A percentile compares a stretch with the other conserved stretches of the same genome.
phyloP scores from a whole-genome alignment of 1,140 invertebrate species.

The Gerris buenoi region DNA sequence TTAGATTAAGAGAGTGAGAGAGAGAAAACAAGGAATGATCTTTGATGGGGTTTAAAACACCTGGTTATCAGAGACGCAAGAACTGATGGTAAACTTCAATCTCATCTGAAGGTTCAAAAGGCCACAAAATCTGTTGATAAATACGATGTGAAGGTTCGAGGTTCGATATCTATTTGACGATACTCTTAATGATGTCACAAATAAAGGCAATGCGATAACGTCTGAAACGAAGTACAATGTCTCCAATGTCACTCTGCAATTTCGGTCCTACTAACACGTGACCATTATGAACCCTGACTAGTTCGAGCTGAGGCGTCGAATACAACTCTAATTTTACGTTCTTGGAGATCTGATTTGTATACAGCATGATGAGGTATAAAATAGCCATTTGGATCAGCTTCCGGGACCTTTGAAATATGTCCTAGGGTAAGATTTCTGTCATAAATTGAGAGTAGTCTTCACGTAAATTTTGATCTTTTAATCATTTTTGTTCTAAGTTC shows the following conservation, averaged over 20 bases:
- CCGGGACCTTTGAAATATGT: background rate
- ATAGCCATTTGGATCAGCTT: background rate
- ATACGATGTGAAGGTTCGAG: background rate
- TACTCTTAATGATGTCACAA: background rate
- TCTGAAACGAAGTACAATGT: background rate
- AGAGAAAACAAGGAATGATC: too few species aligned
- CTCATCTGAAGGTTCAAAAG: background rate
- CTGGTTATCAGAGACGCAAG: too few species aligned
- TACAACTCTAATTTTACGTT: background rate
- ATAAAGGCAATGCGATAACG: background rate
- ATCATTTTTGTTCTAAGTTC: background rate
- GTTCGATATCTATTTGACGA: background rate
- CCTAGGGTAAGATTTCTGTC: background rate
- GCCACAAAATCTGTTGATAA: background rate
- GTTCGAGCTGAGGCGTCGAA: background rate
- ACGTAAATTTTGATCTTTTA: background rate
- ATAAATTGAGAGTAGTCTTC: background rate
- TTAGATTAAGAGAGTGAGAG: too few species aligned
- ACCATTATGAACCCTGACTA: conserved; percentile 6
- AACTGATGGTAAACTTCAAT: background rate
- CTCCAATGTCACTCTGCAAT: conserved; percentile 4
- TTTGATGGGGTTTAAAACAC: too few species aligned
- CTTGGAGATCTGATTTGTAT: background rate
- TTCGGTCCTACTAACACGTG: conserved; percentile 5
- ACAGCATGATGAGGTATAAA: background rate